A percentile compares a stretch with the other conserved stretches of the same genome.
Evolutionary conservation across 2,797 vertebrate genomes (phyloP).

Genomic region (Lepus townsendii): DNA sequence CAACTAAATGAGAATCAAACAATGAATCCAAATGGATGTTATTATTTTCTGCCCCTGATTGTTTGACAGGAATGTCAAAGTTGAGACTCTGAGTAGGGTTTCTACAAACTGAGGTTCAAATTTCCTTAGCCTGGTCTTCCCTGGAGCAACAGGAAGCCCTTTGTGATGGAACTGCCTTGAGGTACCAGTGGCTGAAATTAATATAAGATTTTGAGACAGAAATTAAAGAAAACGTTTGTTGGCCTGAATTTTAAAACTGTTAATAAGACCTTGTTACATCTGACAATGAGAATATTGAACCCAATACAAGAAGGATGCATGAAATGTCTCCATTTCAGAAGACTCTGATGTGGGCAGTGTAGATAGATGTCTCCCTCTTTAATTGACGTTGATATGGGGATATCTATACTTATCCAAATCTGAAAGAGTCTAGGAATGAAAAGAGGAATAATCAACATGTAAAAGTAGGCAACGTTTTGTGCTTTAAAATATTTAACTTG

Average conservation of each 20-base stretch:
- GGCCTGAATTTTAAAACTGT: conserved; percentile 34
- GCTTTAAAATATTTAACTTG: conserved; percentile 45
- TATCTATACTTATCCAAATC: neutral
- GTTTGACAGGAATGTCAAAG: conserved; percentile 26
- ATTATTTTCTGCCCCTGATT: conserved; percentile 31
- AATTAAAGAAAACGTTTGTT: conserved; percentile 39
- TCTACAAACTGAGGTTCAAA: conserved; percentile 12
- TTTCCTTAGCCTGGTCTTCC: neutral
- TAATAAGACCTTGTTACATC: conserved; percentile 66
- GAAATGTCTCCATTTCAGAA: conserved; percentile 34
- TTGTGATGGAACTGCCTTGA: neutral
- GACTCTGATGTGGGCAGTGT: neutral
- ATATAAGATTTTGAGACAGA: neutral
- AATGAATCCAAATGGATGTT: conserved; percentile 38
- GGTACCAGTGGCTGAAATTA: conserved; percentile 20
- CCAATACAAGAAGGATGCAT: neutral
- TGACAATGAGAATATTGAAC: conserved; percentile 15
- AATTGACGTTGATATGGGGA: conserved; percentile 23
- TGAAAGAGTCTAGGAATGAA: neutral
- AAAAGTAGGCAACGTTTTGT: neutral
- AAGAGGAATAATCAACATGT: neutral
- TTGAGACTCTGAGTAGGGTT: neutral
- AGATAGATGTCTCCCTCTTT: neutral
- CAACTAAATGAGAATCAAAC: conserved; percentile 60
- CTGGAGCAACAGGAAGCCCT: neutral